Percentiles rank a stretch among this genome's conserved stretches.
phyloP scores from a whole-genome alignment of 2,888 invertebrate genomes.

The Catonia carolina region DNA sequence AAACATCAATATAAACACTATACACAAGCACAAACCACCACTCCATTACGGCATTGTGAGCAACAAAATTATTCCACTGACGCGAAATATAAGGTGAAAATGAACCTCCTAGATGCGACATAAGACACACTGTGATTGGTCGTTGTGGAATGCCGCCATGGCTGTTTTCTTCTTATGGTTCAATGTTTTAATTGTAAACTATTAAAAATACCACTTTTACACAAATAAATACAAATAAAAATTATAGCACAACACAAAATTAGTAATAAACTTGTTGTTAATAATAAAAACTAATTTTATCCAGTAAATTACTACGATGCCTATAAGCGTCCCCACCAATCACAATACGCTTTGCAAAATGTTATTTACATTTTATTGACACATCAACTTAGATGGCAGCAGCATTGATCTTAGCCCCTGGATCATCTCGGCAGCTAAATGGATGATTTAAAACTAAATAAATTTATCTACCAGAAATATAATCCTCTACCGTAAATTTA shows the following conservation, averaged over 20 bases:
- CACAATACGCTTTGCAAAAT: slow-evolving; percentile 8
- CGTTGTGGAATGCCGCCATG: slow-evolving; percentile 60
- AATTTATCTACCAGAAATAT: no score
- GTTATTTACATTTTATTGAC: slow-evolving; percentile 21
- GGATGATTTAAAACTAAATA: no score
- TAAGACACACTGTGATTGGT: slow-evolving; percentile 65
- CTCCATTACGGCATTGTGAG: slow-evolving; percentile 51
- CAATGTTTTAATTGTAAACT: not conserved
- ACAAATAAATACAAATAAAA: not conserved
- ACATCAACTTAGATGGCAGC: slow-evolving; percentile 22
- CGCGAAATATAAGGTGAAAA: slow-evolving; percentile 62
- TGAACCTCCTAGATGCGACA: slow-evolving; percentile 56
- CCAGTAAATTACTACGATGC: not conserved
- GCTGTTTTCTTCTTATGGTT: slow-evolving; percentile 29
- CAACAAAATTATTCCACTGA: slow-evolving; percentile 58
- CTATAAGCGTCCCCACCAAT: not conserved
- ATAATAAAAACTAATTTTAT: not conserved
- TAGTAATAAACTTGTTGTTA: not conserved
- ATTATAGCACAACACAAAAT: not conserved
- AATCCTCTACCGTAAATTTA: no score
- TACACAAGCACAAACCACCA: not conserved
- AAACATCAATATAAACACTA: slow-evolving; percentile 42
- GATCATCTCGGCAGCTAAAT: not conserved
- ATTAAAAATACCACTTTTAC: not conserved
- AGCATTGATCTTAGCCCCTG: slow-evolving; percentile 18